These are phyloP conservation scores for Kryphioiulus occultus DNA, from an alignment of 2,888 invertebrate genomes.

Conservation along the genomic window DNA sequence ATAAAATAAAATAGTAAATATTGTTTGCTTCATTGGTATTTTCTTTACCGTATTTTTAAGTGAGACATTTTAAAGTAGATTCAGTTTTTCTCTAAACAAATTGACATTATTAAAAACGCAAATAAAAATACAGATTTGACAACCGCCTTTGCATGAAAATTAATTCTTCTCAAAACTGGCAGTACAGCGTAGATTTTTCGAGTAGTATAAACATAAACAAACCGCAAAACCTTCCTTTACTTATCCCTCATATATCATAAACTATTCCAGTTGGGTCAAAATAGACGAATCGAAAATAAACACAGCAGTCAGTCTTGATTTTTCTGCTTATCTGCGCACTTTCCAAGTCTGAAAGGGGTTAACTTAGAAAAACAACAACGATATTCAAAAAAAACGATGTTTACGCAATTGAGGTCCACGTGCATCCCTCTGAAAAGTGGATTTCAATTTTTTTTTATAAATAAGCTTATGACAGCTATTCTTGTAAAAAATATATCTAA, in stretches of 20 bases:
- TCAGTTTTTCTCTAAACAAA: neutral
- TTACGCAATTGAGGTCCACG: neutral
- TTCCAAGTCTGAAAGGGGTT: conserved; percentile 2
- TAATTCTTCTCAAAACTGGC: conserved; percentile 4
- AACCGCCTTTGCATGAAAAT: neutral
- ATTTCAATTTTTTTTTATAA: neutral
- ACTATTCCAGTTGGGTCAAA: conserved; percentile 20
- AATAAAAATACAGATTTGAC: neutral
- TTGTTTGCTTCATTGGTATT: too few relatives aligned
- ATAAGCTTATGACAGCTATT: conserved; percentile 8
- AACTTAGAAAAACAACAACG: conserved; percentile 19
- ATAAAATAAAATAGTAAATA: too few relatives aligned
- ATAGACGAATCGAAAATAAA: conserved; percentile 16
- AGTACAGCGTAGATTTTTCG: neutral
- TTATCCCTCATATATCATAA: conserved; percentile 14
- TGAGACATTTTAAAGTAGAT: neutral
- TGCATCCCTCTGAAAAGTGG: neutral
- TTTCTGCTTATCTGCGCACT: conserved; percentile 16
- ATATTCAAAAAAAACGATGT: neutral
- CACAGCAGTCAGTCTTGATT: conserved; percentile 20
- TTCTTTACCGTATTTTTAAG: neutral
- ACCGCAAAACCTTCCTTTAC: neutral
- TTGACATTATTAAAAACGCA: neutral
- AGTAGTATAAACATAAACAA: neutral
- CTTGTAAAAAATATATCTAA: neutral